These are phyloP conservation scores for Spongilla lacustris DNA, from an alignment of 37 sponge, comb jelly and placozoan species.

Conservation along the genomic window DNA sequence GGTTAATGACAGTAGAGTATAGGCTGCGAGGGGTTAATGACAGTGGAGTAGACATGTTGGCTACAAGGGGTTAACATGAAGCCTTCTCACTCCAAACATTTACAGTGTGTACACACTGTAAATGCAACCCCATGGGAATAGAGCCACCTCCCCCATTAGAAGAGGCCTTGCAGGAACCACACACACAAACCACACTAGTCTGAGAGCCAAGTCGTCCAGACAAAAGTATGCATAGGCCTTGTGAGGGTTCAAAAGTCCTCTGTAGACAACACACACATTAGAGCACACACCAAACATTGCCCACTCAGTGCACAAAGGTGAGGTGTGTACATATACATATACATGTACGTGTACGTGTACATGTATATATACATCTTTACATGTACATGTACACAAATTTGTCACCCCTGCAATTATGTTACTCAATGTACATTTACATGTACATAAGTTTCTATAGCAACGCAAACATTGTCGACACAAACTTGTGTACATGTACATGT, in stretches of 20 bases:
- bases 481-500: not conserved
- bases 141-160: no score
- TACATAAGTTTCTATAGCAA: not conserved
- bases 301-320: no score
- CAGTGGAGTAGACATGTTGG: no score
- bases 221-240: not conserved
- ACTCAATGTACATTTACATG: constrained; percentile 10
- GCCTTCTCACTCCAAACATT: no score
- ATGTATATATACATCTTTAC: not conserved
- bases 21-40: no score
- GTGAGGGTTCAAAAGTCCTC: not conserved
- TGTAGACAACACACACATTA: not conserved
- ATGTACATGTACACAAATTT: not conserved
- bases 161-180: not conserved
- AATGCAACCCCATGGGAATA: no score
- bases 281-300: no score
- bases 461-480: no score
- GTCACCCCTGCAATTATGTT: no score
- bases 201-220: not conserved
- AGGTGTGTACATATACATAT: constrained; percentile 20
- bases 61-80: no score
- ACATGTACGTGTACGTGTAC: not conserved
- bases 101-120: no score
- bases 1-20: no score
- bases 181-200: not conserved